phyloP scores from a whole-genome alignment of 1,140 invertebrate species.

The Brachionus sp. region DNA sequence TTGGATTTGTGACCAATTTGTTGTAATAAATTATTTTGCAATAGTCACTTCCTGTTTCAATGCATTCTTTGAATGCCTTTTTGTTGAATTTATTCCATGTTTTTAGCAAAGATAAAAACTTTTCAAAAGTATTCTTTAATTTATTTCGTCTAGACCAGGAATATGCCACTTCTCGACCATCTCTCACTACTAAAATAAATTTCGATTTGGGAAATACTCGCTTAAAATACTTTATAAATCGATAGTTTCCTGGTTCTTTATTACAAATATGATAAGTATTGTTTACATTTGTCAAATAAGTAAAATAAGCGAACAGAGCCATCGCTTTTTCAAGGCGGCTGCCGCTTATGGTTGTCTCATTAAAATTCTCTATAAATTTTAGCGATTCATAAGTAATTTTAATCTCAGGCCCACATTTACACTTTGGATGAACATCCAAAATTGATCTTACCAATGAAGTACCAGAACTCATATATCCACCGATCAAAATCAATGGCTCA shows the following conservation, averaged over 20 bases:
- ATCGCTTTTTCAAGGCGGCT: too few species aligned
- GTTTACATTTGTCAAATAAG: neutral
- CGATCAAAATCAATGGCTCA: slow-evolving; percentile 69
- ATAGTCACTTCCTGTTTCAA: neutral
- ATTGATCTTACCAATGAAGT: slow-evolving; percentile 95
- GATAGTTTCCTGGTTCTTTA: neutral
- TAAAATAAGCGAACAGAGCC: neutral
- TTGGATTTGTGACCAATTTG: neutral
- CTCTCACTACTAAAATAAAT: slow-evolving; percentile 6
- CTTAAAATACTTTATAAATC: neutral
- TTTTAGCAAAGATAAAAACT: neutral
- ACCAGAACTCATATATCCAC: slow-evolving; percentile 89
- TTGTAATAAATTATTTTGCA: neutral
- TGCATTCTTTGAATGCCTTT: neutral
- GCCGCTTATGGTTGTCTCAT: neutral
- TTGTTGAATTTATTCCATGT: neutral
- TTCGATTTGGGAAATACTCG: slow-evolving; percentile 6
- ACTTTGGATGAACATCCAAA: slow-evolving; percentile 95
- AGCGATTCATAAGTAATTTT: slow-evolving; percentile 77
- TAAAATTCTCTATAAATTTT: neutral
- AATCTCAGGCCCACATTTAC: slow-evolving; percentile 95
- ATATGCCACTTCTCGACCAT: neutral
- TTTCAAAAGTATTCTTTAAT: neutral
- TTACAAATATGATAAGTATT: neutral
- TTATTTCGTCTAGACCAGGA: neutral